Evolutionary conservation across 1,140 invertebrate genomes (phyloP).

Genomic region (Oreohelix idahoensis): DNA sequence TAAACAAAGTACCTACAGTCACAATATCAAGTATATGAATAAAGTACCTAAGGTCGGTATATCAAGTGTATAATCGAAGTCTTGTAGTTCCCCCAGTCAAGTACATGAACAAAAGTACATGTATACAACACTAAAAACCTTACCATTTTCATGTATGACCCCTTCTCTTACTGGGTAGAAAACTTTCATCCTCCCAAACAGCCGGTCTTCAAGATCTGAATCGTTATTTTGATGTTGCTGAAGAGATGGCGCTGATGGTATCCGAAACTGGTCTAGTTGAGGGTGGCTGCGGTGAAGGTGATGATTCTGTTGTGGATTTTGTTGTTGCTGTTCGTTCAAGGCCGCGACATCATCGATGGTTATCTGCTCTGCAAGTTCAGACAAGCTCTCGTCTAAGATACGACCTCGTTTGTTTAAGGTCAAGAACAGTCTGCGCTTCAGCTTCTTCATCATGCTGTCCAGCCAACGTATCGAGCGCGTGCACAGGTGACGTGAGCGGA

Average conservation of each 20-base stretch:
- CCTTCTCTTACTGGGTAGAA: background rate
- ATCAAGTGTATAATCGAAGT: too few relatives aligned
- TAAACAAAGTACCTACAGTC: too few relatives aligned
- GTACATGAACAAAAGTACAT: background rate
- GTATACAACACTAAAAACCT: background rate
- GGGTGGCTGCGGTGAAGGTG: slow-evolving; percentile 11
- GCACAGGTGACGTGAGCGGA: background rate
- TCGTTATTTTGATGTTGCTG: background rate
- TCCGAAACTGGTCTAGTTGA: background rate
- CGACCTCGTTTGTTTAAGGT: slow-evolving; percentile 69
- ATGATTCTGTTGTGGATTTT: slow-evolving; percentile 8
- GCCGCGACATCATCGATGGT: slow-evolving; percentile 73
- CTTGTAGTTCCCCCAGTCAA: too few relatives aligned
- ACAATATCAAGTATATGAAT: too few relatives aligned
- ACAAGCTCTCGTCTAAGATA: slow-evolving; percentile 74
- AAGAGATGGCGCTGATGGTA: slow-evolving; percentile 7
- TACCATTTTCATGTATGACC: background rate
- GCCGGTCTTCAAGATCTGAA: background rate
- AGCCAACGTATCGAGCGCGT: background rate
- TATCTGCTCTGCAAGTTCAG: slow-evolving; percentile 74
- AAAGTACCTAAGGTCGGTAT: too few relatives aligned
- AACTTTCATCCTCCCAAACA: background rate
- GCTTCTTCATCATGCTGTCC: slow-evolving; percentile 70
- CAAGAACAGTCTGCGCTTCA: slow-evolving; percentile 74
- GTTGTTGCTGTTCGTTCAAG: slow-evolving; percentile 59